Conservation (phyloP, 2,797 vertebrate species). For the Chelon auratus region DNA sequence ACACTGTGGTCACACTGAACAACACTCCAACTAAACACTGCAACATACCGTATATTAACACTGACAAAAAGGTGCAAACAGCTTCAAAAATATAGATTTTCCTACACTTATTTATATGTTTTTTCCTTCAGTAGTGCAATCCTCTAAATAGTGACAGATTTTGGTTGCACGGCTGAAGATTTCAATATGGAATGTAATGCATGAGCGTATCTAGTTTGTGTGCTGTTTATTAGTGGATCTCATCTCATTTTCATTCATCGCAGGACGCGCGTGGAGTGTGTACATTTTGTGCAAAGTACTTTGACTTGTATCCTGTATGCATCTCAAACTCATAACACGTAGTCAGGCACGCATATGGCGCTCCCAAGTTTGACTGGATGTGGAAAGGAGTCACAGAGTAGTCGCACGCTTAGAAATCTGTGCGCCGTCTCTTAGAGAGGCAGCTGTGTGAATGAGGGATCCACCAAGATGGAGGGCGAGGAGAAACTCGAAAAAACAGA, state of each 20-base stretch:
- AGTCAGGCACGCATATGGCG: slow-evolving; percentile 47
- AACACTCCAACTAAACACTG: neutral
- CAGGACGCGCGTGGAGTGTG: neutral
- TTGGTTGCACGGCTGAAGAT: slow-evolving; percentile 5
- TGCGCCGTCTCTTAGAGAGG: slow-evolving; percentile 57
- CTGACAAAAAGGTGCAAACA: neutral
- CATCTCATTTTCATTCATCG: neutral
- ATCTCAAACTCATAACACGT: slow-evolving; percentile 34
- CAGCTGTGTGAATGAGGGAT: slow-evolving; percentile 73
- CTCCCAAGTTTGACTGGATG: slow-evolving; percentile 58
- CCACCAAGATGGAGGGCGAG: slow-evolving; percentile 55
- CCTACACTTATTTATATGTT: no score
- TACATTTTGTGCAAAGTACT: slow-evolving; percentile 14
- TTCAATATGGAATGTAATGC: neutral
- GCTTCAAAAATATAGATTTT: no score
- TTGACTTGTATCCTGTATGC: slow-evolving; percentile 32
- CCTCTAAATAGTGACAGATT: neutral
- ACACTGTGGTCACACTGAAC: neutral
- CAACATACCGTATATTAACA: neutral
- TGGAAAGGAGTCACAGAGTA: slow-evolving; percentile 61
- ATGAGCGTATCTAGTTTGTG: neutral
- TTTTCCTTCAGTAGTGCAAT: no score
- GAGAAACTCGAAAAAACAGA: slow-evolving; percentile 46
- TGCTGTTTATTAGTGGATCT: neutral
- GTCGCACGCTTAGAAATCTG: slow-evolving; percentile 45